These are phyloP conservation scores for Macrosteles quadrilineatus DNA, from an alignment of 1,140 invertebrate genomes.

Conservation along the genomic window DNA sequence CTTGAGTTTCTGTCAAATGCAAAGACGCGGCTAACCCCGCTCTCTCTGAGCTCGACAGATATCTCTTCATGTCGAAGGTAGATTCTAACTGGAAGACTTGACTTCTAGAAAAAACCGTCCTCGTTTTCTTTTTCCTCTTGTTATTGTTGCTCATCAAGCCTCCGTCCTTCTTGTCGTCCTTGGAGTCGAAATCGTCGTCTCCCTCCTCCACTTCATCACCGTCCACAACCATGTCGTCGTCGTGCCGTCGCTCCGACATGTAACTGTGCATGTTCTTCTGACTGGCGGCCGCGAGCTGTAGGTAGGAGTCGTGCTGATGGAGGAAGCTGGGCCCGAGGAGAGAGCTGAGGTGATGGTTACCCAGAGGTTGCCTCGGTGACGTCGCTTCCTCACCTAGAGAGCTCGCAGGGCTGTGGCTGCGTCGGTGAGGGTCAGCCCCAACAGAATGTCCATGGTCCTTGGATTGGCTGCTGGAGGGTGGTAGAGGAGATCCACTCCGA, in stretches of 20 bases:
- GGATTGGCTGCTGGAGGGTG: slow-evolving; percentile 46
- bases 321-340: slow-evolving; percentile 49
- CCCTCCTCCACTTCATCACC: slow-evolving; percentile 66
- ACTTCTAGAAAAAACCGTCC: slow-evolving; percentile 94
- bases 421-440: slow-evolving; percentile 8
- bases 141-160: slow-evolving; percentile 59
- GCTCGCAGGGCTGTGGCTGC: slow-evolving; percentile 34
- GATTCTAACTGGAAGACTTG: slow-evolving; percentile 97
- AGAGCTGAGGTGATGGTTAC: slow-evolving; percentile 30
- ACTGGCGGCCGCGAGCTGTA: slow-evolving; percentile 11
- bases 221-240: slow-evolving; percentile 56
- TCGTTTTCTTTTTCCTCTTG: slow-evolving; percentile 96
- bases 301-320: slow-evolving; percentile 44
- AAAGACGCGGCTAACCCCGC: slow-evolving; percentile 91
- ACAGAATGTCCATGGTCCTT: slow-evolving; percentile 46
- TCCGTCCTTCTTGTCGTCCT: slow-evolving; percentile 45
- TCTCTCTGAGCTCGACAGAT: slow-evolving; percentile 93
- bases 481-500: slow-evolving; percentile 45
- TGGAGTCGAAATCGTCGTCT: slow-evolving; percentile 59
- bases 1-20: slow-evolving; percentile 93
- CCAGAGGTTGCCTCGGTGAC: slow-evolving; percentile 11
- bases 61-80: slow-evolving; percentile 97
- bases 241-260: slow-evolving; percentile 46
- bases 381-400: slow-evolving; percentile 35
- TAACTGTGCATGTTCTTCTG: slow-evolving; percentile 17